Percentiles rank a stretch among this genome's conserved stretches.
These are phyloP conservation scores for Colaptes auratus DNA, from an alignment of 2,113 vertebrate genomes.

Conservation along the genomic window DNA sequence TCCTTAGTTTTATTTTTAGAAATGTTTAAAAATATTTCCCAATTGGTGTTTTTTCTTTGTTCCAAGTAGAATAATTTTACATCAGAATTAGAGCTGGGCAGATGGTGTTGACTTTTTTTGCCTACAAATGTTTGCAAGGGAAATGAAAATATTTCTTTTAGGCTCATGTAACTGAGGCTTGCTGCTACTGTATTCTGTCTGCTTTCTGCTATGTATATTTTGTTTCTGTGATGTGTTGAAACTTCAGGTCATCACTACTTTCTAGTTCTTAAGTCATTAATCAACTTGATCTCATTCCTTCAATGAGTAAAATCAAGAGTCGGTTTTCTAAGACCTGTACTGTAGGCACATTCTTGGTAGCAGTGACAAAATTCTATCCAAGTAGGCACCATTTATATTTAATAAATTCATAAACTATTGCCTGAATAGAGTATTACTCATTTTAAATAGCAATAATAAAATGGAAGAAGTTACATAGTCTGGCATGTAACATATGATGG, in stretches of 20 bases:
- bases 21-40: neutral
- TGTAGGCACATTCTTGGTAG: neutral
- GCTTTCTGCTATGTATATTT: slow-evolving; percentile 9
- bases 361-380: neutral
- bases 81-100: slow-evolving; percentile 42
- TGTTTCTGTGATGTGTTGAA: neutral
- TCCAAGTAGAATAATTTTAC: slow-evolving; percentile 37
- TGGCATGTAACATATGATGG: neutral
- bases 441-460: neutral
- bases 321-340: neutral
- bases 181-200: neutral
- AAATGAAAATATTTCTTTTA: slow-evolving; percentile 52
- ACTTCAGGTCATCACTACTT: neutral
- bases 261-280: neutral
- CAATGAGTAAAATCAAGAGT: neutral
- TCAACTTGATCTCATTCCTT: neutral
- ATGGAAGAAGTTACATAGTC: neutral
- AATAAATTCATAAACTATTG: neutral
- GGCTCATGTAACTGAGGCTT: neutral
- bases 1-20: neutral
- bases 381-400: neutral
- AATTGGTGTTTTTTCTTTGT: neutral
- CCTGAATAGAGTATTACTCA: neutral
- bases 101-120: slow-evolving; percentile 41
- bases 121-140: slow-evolving; percentile 21